A percentile compares a stretch with the other conserved stretches of the same genome.
Conservation (phyloP, 2,888 invertebrate genomes). For the Parnassius orleans region DNA sequence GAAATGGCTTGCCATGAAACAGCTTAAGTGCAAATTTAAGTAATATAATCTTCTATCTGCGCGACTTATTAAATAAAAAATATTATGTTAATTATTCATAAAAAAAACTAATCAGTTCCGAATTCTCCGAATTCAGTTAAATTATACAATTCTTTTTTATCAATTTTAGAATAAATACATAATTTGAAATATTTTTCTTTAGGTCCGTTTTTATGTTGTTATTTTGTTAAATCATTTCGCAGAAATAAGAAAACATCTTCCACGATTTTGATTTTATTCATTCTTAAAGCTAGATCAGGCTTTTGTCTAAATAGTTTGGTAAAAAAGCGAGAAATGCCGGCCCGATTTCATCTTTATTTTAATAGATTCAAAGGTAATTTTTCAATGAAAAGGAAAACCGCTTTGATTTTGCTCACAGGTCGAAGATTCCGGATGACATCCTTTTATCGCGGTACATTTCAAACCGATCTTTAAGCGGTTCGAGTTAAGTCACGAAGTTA, state of each 20-base stretch:
- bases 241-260: constrained; percentile 60
- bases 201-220: constrained; percentile 29
- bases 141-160: no score
- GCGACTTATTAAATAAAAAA: constrained; percentile 31
- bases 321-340: constrained; percentile 48
- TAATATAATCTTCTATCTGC: constrained; percentile 1
- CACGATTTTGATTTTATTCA: constrained; percentile 71
- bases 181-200: no score
- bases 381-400: constrained; percentile 36
- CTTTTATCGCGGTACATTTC: constrained; percentile 77
- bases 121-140: no score
- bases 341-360: constrained; percentile 47
- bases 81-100: neutral
- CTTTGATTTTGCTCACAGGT: constrained; percentile 60
- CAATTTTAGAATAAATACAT: no score
- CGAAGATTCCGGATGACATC: constrained; percentile 76
- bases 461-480: constrained; percentile 60
- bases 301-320: constrained; percentile 58
- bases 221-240: constrained; percentile 44
- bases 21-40: neutral
- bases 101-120: constrained; percentile 20
- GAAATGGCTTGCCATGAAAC: constrained; percentile 6
- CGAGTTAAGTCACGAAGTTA: constrained; percentile 47
- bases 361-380: constrained; percentile 42
- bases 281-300: constrained; percentile 75